Evolutionary conservation across 2,113 vertebrate species (phyloP).

Genomic region (Pseudonaja textilis): DNA sequence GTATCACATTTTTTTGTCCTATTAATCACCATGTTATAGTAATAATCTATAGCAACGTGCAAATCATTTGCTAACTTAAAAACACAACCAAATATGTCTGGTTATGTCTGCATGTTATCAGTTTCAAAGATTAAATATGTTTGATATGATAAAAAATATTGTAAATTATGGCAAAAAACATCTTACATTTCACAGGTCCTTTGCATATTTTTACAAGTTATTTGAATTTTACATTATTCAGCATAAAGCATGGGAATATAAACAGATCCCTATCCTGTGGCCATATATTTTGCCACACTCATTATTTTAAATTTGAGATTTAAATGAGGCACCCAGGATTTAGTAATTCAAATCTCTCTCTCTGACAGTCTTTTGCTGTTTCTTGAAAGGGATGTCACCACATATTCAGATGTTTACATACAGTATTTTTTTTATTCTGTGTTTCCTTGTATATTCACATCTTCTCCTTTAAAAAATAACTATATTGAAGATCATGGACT

Average conservation of each 20-base stretch:
- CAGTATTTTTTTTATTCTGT: not conserved
- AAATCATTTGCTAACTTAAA: conserved; percentile 7
- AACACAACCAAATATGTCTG: too few relatives aligned
- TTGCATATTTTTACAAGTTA: not conserved
- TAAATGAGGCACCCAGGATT: not conserved
- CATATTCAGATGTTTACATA: not conserved
- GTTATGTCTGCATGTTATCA: not conserved
- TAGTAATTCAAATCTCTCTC: not conserved
- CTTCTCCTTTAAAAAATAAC: not conserved
- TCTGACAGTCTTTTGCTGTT: not conserved
- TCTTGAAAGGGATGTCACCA: not conserved
- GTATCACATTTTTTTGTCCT: too few relatives aligned
- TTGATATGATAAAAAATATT: not conserved
- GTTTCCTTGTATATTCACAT: not conserved
- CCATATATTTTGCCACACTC: not conserved
- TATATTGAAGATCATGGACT: not conserved
- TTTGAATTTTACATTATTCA: conserved; percentile 25
- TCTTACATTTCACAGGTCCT: not conserved
- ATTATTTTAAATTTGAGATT: not conserved
- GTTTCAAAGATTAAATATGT: not conserved
- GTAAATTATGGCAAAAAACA: not conserved
- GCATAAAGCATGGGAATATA: conserved; percentile 35
- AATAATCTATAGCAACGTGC: not conserved
- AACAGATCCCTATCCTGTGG: not conserved
- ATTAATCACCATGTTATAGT: not conserved